These are phyloP conservation scores for Circaetus gallicus DNA, from an alignment of 2,113 vertebrate genomes.

Conservation along the genomic window DNA sequence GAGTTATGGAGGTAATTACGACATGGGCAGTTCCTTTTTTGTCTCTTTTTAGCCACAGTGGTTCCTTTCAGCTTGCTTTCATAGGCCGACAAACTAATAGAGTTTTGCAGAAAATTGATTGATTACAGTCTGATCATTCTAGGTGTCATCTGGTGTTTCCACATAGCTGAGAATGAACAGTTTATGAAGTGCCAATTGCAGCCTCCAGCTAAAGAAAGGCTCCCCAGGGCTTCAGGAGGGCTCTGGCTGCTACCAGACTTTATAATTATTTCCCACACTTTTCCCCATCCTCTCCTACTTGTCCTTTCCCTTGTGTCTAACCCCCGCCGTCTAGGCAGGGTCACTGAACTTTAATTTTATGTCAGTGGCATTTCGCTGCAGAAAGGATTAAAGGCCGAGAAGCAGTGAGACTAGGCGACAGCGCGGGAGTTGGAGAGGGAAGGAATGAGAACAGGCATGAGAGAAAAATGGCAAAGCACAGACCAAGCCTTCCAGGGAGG, in stretches of 20 bases:
- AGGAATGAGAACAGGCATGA: not conserved
- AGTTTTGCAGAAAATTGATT: conserved; percentile 68
- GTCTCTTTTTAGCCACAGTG: not conserved
- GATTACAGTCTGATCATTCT: conserved; percentile 67
- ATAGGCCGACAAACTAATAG: conserved; percentile 34
- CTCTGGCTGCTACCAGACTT: conserved; percentile 44
- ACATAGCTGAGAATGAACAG: conserved; percentile 67
- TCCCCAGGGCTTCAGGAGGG: conserved; percentile 60
- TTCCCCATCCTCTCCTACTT: conserved; percentile 2
- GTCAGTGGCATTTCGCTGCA: conserved; percentile 9
- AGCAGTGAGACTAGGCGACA: not conserved
- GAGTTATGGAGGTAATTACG: not conserved
- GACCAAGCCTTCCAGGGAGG: not conserved
- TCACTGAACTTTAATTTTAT: conserved; percentile 49
- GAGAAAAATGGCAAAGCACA: not conserved
- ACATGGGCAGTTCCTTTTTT: not conserved
- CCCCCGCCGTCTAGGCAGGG: not conserved
- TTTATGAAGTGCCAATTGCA: conserved; percentile 70
- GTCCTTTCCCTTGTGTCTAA: conserved; percentile 15
- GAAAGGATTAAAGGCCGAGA: not conserved
- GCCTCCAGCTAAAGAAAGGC: conserved; percentile 59
- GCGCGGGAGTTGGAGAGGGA: not conserved
- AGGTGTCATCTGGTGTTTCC: conserved; percentile 62
- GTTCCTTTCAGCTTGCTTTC: conserved; percentile 51
- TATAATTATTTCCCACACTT: conserved; percentile 51